Percentiles rank a stretch among this genome's conserved stretches.
phyloP scores from a whole-genome alignment of 2,797 vertebrate genomes.

The Lacerta viridis region DNA sequence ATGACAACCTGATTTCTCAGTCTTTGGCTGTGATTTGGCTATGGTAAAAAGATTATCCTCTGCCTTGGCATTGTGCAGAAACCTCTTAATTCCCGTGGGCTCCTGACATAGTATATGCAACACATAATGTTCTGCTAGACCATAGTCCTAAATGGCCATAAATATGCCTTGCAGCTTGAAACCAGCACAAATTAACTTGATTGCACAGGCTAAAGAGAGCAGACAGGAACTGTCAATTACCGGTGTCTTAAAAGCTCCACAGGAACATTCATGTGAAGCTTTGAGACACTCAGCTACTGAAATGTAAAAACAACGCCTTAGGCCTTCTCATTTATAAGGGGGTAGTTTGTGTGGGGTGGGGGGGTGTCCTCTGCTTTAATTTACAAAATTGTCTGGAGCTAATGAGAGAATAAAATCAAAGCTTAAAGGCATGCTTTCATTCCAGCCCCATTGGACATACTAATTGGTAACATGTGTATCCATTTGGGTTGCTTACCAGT shows the following conservation, averaged over 20 bases:
- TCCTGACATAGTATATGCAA: slow-evolving; percentile 30
- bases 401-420: slow-evolving; percentile 76
- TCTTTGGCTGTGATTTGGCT: background rate
- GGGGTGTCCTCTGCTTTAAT: slow-evolving; percentile 60
- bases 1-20: background rate
- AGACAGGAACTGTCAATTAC: slow-evolving; percentile 9
- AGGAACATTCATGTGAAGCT: background rate
- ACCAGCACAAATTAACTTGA: slow-evolving; percentile 46
- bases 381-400: slow-evolving; percentile 58
- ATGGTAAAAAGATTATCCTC: slow-evolving; percentile 24
- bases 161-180: slow-evolving; percentile 40
- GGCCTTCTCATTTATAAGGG: slow-evolving; percentile 45
- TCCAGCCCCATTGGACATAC: slow-evolving; percentile 58
- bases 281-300: slow-evolving; percentile 37
- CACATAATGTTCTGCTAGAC: slow-evolving; percentile 4
- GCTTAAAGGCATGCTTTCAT: slow-evolving; percentile 65
- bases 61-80: slow-evolving; percentile 4
- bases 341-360: slow-evolving; percentile 38
- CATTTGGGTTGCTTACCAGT: slow-evolving; percentile 67
- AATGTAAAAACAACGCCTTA: slow-evolving; percentile 37
- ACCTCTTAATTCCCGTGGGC: slow-evolving; percentile 26
- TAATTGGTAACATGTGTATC: slow-evolving; percentile 75
- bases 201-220: slow-evolving; percentile 22
- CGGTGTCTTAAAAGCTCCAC: slow-evolving; percentile 20
- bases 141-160: slow-evolving; percentile 22